A percentile compares a stretch with the other conserved stretches of the same genome.
phyloP scores from a whole-genome alignment of 2,888 invertebrate genomes.

The Buathra laborator region DNA sequence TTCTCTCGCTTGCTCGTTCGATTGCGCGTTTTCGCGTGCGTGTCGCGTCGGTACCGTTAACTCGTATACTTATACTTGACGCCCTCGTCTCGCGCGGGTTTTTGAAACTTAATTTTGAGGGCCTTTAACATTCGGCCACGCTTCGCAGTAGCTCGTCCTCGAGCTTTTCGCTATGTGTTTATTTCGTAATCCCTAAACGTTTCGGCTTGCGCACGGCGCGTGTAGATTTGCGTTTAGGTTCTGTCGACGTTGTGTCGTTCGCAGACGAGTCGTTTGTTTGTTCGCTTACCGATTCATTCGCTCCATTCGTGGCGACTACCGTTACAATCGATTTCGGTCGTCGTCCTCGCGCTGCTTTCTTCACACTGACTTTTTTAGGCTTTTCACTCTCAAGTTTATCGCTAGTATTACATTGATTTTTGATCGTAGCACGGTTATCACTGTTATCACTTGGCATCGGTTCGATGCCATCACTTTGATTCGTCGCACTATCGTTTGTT shows the following conservation, averaged over 20 bases:
- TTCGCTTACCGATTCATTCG: too few species aligned
- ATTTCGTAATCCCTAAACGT: neutral
- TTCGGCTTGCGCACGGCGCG: neutral
- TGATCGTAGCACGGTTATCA: neutral
- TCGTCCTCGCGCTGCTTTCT: too few species aligned
- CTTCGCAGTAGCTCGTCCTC: neutral
- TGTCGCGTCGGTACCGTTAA: too few species aligned
- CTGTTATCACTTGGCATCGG: neutral
- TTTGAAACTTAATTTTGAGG: fast-evolving
- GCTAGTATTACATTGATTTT: too few species aligned
- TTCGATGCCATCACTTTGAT: neutral
- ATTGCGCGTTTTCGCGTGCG: too few species aligned
- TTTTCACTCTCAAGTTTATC: too few species aligned
- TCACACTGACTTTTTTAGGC: neutral
- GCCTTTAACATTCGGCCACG: neutral
- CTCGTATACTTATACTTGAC: too few species aligned
- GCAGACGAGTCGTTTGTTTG: neutral
- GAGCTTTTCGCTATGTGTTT: neutral
- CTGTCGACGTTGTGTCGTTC: neutral
- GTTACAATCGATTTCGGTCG: too few species aligned
- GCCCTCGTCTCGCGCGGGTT: neutral
- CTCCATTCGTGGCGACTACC: too few species aligned
- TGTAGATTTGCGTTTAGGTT: neutral
- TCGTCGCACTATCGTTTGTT: neutral
- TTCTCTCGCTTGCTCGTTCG: too few species aligned